These are phyloP conservation scores for Vesta saturnalis DNA, from an alignment of 2,888 invertebrate species.

Conservation along the genomic window DNA sequence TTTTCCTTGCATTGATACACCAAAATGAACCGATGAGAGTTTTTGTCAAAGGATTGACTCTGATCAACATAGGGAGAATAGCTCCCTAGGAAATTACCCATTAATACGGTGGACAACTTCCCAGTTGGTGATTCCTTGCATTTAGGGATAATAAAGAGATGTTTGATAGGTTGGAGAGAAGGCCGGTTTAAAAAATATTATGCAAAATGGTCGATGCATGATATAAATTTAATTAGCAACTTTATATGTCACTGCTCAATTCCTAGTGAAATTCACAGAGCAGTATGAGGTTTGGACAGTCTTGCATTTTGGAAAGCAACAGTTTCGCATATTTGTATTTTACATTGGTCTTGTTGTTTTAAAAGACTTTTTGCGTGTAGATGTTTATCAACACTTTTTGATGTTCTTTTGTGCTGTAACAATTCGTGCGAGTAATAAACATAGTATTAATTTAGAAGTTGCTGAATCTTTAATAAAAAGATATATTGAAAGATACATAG, in stretches of 20 bases:
- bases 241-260: conserved; percentile 13
- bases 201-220: no score
- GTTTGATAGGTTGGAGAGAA: not conserved
- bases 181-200: not conserved
- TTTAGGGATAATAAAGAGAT: not conserved
- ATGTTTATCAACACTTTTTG: conserved; percentile 28
- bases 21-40: not conserved
- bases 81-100: not conserved
- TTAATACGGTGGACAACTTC: not conserved
- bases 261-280: conserved; percentile 37
- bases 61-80: not conserved
- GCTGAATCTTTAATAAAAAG: conserved; percentile 26
- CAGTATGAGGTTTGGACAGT: conserved; percentile 37
- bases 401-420: no score
- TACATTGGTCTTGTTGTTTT: conserved; percentile 43
- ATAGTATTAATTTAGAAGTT: not conserved
- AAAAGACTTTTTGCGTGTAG: conserved; percentile 33
- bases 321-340: conserved; percentile 42
- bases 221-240: no score
- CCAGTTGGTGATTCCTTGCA: conserved; percentile 1
- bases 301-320: conserved; percentile 43
- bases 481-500: conserved; percentile 33
- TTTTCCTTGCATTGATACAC: not conserved
- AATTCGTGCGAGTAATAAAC: not conserved
- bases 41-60: not conserved